A percentile compares a stretch with the other conserved stretches of the same genome.
Conservation (phyloP, 2,797 vertebrate species). For the Anguilla marmorata region DNA sequence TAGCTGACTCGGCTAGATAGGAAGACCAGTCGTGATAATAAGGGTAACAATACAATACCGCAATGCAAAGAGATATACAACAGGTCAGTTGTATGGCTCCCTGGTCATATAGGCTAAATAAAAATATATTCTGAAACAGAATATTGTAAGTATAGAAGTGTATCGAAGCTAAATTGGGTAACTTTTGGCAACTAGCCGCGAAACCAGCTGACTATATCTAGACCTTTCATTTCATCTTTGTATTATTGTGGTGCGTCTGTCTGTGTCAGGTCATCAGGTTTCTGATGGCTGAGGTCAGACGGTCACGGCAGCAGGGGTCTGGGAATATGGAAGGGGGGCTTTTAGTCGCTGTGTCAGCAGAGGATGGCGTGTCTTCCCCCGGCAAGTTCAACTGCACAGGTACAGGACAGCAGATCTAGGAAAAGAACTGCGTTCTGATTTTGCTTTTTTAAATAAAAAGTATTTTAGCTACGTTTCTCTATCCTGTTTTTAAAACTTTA, state of each 20-base stretch:
- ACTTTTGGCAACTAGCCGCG: neutral
- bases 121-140: neutral
- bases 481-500: too few relatives aligned
- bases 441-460: neutral
- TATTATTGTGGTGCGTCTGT: neutral
- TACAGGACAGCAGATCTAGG: neutral
- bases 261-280: conserved; percentile 26
- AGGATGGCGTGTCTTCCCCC: neutral
- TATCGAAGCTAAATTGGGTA: neutral
- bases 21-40: neutral
- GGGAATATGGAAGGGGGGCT: conserved; percentile 25
- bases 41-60: neutral
- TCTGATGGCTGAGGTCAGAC: conserved; percentile 27
- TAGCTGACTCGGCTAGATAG: neutral
- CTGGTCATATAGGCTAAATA: neutral
- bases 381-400: conserved; percentile 15
- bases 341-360: conserved; percentile 21
- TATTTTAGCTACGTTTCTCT: too few relatives aligned
- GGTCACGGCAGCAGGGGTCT: neutral
- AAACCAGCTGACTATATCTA: neutral
- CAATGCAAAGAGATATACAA: conserved; percentile 6
- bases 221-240: neutral
- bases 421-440: neutral
- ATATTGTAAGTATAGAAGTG: neutral
- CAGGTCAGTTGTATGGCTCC: neutral